Percentiles rank a stretch among this genome's conserved stretches.
phyloP scores from a whole-genome alignment of 1,140 invertebrate genomes.

The Phortica variegata region DNA sequence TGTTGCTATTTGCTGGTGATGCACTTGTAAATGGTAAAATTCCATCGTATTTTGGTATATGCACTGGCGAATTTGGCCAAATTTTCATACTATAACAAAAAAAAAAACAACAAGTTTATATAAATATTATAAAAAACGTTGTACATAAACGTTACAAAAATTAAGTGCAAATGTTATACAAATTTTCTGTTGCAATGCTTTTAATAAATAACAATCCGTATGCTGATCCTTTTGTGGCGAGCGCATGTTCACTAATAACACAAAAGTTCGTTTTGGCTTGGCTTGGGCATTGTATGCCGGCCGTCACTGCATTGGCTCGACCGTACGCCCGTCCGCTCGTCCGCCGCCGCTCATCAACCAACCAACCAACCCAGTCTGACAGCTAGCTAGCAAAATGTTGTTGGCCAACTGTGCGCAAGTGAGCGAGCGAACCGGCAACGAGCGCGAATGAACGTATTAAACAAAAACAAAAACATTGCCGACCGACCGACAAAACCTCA shows the following conservation, averaged over 20 bases:
- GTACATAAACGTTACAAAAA: neutral
- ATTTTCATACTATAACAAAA: constrained; percentile 45
- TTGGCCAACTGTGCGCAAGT: too few species aligned
- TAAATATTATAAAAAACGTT: constrained; percentile 3
- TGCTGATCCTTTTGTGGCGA: constrained; percentile 39
- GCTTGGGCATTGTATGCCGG: too few species aligned
- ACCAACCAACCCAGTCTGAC: too few species aligned
- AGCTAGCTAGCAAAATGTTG: too few species aligned
- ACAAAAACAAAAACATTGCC: too few species aligned
- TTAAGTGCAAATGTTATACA: constrained; percentile 25
- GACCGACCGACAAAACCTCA: too few species aligned
- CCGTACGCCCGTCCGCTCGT: too few species aligned
- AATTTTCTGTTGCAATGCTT: constrained; percentile 17
- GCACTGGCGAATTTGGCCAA: constrained; percentile 55
- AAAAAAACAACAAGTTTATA: constrained; percentile 3
- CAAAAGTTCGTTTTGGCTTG: too few species aligned
- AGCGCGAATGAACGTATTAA: too few species aligned
- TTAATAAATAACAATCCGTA: constrained; percentile 12
- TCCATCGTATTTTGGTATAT: constrained; percentile 56
- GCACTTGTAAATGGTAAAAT: constrained; percentile 47
- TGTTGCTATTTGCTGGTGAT: constrained; percentile 40
- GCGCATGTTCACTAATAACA: constrained; percentile 42
- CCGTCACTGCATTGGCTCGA: too few species aligned
- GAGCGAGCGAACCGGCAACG: too few species aligned
- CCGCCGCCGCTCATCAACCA: too few species aligned